Base-by-base conservation (phyloP, 2,113 vertebrate genomes). In the Corythornis madagascariensis region DNA sequence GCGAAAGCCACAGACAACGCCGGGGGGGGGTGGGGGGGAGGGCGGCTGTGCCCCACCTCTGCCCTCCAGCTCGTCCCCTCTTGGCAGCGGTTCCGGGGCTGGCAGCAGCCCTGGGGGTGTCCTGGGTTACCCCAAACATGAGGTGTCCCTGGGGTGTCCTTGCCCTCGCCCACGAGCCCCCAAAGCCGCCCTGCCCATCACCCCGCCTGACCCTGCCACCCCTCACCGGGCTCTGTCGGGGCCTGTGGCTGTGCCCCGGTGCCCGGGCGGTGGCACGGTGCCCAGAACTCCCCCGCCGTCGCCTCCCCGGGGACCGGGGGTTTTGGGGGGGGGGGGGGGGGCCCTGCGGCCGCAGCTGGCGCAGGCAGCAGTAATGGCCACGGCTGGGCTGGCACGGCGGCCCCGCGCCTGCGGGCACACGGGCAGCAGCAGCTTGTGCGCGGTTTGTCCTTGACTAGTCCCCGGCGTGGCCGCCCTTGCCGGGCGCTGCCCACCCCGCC, bases 391-490 rank as follows among this genome's bases (percentile, higher is more conserved):
- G 95, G 91, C 90, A 90, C 87, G 81, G 5, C 55, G 56, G 89
- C 89, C 95, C 52, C 72, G 25, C 69, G 93, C 92, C 81, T 78
- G 89, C 88, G 88, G 94, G 90, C 94, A 78, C 82, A 0, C 61
- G 92, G 95, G 95, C 94, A 86, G 88, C 8, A 86, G 93, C 95
- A 92, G 91, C 91, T 93, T 94, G 93, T 14, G 95, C 20, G 2
- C 63, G 16, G 95, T 94, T 92, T 92, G 90, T 91, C 94, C 92
- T 92, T 92, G 85, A 91, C 92, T 18, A 78, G 92, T 85, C 95
- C 93, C 93, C 16, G 20, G 13, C 7, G 59, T 9, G 66, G 84
- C 48, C 26, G 28, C 61, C 86, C 81, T 71, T 40, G 83, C 79
- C 80, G 28, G 92, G 65, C 65, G 12, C 63, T 87, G 83, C 83